Evolutionary conservation across 1,140 invertebrate species (phyloP), one percentile per base, ranked within the genome.

Genomic region (Polypedilum vanderplanki): DNA sequence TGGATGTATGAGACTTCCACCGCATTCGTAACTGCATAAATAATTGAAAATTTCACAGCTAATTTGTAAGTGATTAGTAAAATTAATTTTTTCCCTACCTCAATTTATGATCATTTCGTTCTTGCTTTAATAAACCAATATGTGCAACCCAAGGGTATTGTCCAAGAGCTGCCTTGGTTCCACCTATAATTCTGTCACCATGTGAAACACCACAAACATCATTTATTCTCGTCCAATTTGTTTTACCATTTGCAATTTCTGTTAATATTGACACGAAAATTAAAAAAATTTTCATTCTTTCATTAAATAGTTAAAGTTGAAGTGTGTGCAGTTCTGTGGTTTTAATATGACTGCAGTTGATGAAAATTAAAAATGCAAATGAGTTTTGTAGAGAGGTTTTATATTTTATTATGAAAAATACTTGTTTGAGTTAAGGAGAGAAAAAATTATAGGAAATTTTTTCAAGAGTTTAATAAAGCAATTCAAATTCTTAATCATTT

Each of bases 121-220:
- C 17, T 10, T 70, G 9, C 9, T 18, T 18, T 4, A 70, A 9
- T 18, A 89, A 89, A 79, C 88, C 87, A 46, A 91, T 77, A 0
- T 90, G 79, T 0, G 85, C 86, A 88, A 90, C 89, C 90, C 90
- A 91, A 0, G 90, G 89, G 77, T 88, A 91, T 78, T 90, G 88
- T 65, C 88, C 88, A 9, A 90, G 81, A 5, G 86, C 87, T 5
- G 89, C 87, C 17, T 82, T 80, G 65, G 86, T 83, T 4, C 90
- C 90, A 20, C 88, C 88, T 64, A 88, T 85, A 24, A 91, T 88
- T 64, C 85, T 86, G 79, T 87, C 84, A 1, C 83, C 83, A 3
- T 80, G 79, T 40, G 85, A 81, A n/a, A 83, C 79, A 0, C 86
- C 86, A 75, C 86, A 87, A 64, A 83, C 78, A 3, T 79, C 80